Evolutionary conservation across 1,140 invertebrate genomes (phyloP), one percentile per base, ranked within the genome.

Genomic region (Oryctes rhinoceros): DNA sequence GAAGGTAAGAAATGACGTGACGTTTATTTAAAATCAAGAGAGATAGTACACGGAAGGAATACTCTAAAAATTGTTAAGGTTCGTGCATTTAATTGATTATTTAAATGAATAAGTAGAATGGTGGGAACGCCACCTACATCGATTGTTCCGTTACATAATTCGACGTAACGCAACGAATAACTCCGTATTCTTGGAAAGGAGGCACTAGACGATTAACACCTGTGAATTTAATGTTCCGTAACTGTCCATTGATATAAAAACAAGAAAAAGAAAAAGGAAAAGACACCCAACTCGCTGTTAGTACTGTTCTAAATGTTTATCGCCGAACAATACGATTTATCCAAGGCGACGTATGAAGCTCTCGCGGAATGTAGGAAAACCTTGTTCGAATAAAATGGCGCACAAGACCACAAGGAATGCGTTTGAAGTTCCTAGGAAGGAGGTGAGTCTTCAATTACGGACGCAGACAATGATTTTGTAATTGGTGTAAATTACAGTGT

Each of bases 401-500:
- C 24, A 71, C 4, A 10, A 71, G 65, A 71, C 6, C 10, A 71
- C 11, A 24, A 71, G 65, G 65, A 71, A 71, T 71, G 65, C 65
- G 24, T 71, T 71, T 71, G 65, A 71, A 1, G 65, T 71, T 71
- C 65, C 20, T 37, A 37, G 35, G 65, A 71, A 30, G 35, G 24
- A 71, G 65, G 24, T 24, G 24, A 71, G 65, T n/a, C 65, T 71
- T 71, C 24, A 71, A 71, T 71, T 71, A 71, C 65, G 24, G 20
- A 71, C 24, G 24, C 24, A 37, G 65, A 37, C 65, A 71, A 71
- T 71, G 65, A 71, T 71, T 71, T 71, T 37, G 65, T 71, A 71
- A 71, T 71, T 71, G 65, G 65, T 71, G 65, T 71, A 71, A 71
- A 71, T 71, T 71, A 71, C 65, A 24, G 15, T 15, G 65, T 71